Percentiles rank a stretch among this genome's conserved stretches.
Conservation (phyloP, 1,140 invertebrate genomes). For the Drosophila rufa region DNA sequence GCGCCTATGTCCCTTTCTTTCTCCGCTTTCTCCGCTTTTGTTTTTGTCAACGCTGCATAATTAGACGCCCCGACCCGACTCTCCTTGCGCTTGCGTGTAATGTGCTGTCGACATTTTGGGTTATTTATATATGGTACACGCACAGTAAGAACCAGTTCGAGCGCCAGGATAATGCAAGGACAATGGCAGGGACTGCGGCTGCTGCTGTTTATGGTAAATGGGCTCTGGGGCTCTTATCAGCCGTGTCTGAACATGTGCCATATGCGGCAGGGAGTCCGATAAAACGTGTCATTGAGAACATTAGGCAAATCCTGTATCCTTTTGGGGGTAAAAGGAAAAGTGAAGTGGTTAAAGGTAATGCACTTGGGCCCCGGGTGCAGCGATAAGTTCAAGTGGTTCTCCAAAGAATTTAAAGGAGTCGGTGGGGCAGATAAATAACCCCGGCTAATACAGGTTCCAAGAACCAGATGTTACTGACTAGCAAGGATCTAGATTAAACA, state of each 20-base stretch:
- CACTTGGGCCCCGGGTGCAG: neutral
- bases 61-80: slow-evolving; percentile 37
- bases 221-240: slow-evolving; percentile 39
- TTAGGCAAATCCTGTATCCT: slow-evolving; percentile 2
- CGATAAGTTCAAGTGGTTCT: neutral
- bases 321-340: neutral
- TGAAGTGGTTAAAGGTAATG: slow-evolving; percentile 4
- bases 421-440: neutral
- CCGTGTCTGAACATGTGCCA: slow-evolving; percentile 43
- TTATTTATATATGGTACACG: slow-evolving; percentile 56
- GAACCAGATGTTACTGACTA: neutral
- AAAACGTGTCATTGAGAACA: slow-evolving; percentile 18
- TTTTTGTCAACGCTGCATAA: slow-evolving; percentile 77
- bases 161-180: slow-evolving; percentile 34
- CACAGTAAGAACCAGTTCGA: slow-evolving; percentile 40
- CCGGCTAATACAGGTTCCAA: neutral
- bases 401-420: neutral
- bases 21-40: slow-evolving; percentile 18
- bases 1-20: slow-evolving; percentile 45
- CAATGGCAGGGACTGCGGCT: slow-evolving; percentile 22
- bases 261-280: slow-evolving; percentile 20
- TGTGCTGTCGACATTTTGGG: slow-evolving; percentile 55
- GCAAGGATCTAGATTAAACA: too few relatives aligned
- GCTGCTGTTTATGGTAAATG: slow-evolving; percentile 54
- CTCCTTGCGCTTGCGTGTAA: slow-evolving; percentile 46